Conservation (phyloP, 2,888 invertebrate species). For the Tipula helvola region DNA sequence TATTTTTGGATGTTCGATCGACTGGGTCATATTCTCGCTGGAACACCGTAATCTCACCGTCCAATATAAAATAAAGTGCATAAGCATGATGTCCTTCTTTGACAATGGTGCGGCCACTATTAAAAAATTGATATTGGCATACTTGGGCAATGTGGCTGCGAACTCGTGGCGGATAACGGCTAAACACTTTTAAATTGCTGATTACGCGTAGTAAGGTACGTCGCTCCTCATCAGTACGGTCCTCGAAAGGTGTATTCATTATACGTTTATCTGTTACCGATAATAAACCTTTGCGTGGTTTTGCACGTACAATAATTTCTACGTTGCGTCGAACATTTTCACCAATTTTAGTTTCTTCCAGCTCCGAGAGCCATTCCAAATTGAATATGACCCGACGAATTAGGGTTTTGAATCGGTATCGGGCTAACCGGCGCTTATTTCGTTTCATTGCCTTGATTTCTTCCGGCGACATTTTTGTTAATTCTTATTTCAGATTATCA, state of each 20-base stretch:
- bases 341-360: constrained; percentile 22
- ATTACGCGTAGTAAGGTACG: constrained; percentile 44
- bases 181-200: constrained; percentile 48
- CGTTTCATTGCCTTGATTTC: neutral
- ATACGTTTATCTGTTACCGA: constrained; percentile 46
- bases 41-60: constrained; percentile 40
- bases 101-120: constrained; percentile 44
- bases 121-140: neutral
- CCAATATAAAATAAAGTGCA: constrained; percentile 51
- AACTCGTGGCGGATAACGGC: constrained; percentile 44
- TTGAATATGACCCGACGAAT: constrained; percentile 45
- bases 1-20: constrained; percentile 35
- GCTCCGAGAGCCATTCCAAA: constrained; percentile 40
- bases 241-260: constrained; percentile 40
- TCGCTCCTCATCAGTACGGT: constrained; percentile 46
- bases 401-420: constrained; percentile 42
- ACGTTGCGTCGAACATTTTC: constrained; percentile 44
- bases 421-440: constrained; percentile 35
- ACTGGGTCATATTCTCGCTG: constrained; percentile 16
- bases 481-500: neutral
- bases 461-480: neutral
- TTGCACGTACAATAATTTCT: constrained; percentile 39
- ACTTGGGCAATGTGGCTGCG: neutral
- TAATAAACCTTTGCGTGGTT: constrained; percentile 39
- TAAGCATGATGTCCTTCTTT: constrained; percentile 44